These are phyloP conservation scores for Epinephelus moara DNA, from an alignment of 2,113 vertebrate genomes.

Conservation along the genomic window DNA sequence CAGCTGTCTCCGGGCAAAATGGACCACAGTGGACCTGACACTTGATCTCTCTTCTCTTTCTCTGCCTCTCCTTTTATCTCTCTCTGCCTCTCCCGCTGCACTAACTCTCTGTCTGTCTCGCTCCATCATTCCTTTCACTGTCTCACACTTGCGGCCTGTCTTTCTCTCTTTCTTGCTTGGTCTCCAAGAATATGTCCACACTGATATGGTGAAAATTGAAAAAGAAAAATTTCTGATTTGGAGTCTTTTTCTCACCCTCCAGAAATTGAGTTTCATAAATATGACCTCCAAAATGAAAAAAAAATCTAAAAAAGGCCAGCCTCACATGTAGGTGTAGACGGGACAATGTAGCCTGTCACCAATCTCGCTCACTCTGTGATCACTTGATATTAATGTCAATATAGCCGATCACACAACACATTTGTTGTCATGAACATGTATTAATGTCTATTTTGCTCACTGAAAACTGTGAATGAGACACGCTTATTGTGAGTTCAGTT, in stretches of 20 bases:
- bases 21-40: conserved; percentile 84
- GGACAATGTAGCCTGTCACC: background rate
- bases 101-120: conserved; percentile 57
- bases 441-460: background rate
- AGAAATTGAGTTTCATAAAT: background rate
- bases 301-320: background rate
- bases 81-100: conserved; percentile 32
- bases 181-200: background rate
- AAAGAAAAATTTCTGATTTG: background rate
- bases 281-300: background rate
- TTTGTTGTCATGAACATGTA: background rate
- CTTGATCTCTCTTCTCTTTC: conserved; percentile 76
- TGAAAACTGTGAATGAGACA: too few species aligned
- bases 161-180: background rate
- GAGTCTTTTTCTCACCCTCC: background rate
- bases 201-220: background rate
- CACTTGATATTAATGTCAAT: background rate
- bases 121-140: conserved; percentile 69
- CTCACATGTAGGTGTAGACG: background rate
- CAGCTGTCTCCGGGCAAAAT: conserved; percentile 83
- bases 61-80: conserved; percentile 76
- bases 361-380: background rate
- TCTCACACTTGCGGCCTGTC: conserved; percentile 51
- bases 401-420: background rate
- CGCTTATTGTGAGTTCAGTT: too few species aligned